Evolutionary conservation across 2,888 invertebrate genomes (phyloP).

Genomic region (Nomada hirtipes): DNA sequence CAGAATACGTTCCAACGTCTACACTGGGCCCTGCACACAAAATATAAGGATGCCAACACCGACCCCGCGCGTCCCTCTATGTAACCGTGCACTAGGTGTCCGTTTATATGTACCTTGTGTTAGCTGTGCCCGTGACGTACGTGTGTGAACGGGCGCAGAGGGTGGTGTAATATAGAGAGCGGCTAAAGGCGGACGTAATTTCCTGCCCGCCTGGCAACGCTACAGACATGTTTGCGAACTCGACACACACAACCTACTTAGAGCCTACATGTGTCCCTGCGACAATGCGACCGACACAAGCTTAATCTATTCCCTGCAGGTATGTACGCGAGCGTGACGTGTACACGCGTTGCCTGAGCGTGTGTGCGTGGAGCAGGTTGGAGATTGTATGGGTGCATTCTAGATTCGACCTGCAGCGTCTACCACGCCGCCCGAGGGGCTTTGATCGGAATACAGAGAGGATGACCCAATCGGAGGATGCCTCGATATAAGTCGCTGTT

Average conservation of each 20-base stretch:
- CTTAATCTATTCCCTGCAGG: constrained; percentile 69
- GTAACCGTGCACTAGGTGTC: constrained; percentile 9
- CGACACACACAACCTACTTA: constrained; percentile 81
- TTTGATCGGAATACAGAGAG: constrained; percentile 76
- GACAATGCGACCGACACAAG: constrained; percentile 75
- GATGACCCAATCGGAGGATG: constrained; percentile 56
- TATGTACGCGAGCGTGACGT: constrained; percentile 31
- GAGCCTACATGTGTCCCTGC: constrained; percentile 78
- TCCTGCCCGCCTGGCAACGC: constrained; percentile 83
- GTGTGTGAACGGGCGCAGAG: constrained; percentile 54
- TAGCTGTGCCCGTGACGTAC: constrained; percentile 17
- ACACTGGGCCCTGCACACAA: not conserved
- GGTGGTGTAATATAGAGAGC: constrained; percentile 82
- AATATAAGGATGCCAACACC: constrained; percentile 49
- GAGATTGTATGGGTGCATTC: constrained; percentile 39
- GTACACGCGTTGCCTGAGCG: not conserved
- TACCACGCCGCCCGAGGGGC: constrained; percentile 72
- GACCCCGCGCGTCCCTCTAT: not conserved
- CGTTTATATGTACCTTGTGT: constrained; percentile 5
- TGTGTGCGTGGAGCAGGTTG: not conserved
- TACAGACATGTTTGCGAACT: constrained; percentile 83
- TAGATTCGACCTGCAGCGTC: constrained; percentile 67
- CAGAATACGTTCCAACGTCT: no score
- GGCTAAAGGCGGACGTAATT: constrained; percentile 84
- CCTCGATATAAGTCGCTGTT: constrained; percentile 52